phyloP scores from a whole-genome alignment of 2,888 invertebrate genomes.

The Synergus itoensis region DNA sequence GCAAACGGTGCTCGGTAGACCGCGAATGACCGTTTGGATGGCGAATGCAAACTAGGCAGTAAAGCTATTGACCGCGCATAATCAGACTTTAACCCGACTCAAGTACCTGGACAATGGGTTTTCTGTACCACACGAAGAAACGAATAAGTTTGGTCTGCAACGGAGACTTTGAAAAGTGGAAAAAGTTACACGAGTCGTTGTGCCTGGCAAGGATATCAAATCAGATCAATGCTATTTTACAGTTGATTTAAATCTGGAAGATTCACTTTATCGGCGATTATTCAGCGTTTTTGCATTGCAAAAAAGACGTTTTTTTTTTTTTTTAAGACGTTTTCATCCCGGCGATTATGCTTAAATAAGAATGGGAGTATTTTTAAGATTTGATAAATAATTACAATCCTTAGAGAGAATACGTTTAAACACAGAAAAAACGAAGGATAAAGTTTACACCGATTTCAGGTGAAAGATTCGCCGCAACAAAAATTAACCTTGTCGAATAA shows the following conservation, averaged over 20 bases:
- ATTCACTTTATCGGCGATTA: background rate
- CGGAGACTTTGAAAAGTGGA: slow-evolving; percentile 46
- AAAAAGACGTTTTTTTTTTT: no score
- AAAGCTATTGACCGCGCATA: slow-evolving; percentile 66
- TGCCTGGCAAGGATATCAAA: slow-evolving; percentile 25
- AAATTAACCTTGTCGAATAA: no score
- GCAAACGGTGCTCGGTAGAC: slow-evolving; percentile 63
- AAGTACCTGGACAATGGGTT: slow-evolving; percentile 62
- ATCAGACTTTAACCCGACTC: slow-evolving; percentile 66
- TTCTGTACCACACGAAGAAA: slow-evolving; percentile 50
- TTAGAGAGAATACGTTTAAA: no score
- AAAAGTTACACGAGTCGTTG: slow-evolving; percentile 24
- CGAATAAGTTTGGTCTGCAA: slow-evolving; percentile 54
- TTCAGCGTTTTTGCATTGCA: background rate
- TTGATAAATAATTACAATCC: no score
- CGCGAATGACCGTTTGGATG: slow-evolving; percentile 66
- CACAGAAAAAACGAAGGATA: no score
- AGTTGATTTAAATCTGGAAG: slow-evolving; percentile 4
- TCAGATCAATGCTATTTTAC: slow-evolving; percentile 34
- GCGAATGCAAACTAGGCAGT: slow-evolving; percentile 66
- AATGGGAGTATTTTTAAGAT: no score
- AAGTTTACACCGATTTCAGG: no score
- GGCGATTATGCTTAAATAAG: background rate
- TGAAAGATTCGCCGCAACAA: no score
- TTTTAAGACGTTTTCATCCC: background rate